Percentiles rank a stretch among this genome's conserved stretches.
These are phyloP conservation scores for Drosophila carrolli DNA, from an alignment of 1,140 invertebrate species.

Conservation along the genomic window DNA sequence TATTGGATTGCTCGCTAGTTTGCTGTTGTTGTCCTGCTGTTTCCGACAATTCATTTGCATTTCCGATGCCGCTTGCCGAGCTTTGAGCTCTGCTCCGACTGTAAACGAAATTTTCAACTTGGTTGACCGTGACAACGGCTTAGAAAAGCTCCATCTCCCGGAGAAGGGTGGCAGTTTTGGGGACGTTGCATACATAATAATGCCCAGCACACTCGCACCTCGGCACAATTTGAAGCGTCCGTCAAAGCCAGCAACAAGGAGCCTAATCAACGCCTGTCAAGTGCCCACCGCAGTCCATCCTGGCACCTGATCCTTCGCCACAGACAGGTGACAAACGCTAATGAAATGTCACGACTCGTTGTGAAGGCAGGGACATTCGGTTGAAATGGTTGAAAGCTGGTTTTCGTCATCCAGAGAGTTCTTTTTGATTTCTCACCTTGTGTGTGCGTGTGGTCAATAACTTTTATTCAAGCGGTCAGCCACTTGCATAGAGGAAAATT, in stretches of 20 bases:
- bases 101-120: constrained; percentile 43
- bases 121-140: constrained; percentile 39
- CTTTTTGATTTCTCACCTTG: neutral
- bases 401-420: constrained; percentile 21
- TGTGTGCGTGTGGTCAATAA: constrained; percentile 7
- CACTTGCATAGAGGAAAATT: neutral
- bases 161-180: too few relatives aligned
- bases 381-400: constrained; percentile 14
- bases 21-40: constrained; percentile 30
- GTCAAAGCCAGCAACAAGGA: constrained; percentile 34
- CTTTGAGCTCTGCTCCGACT: constrained; percentile 25
- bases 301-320: constrained; percentile 1
- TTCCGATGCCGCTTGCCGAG: constrained; percentile 34
- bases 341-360: constrained; percentile 66
- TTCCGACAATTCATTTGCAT: constrained; percentile 70
- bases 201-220: constrained; percentile 34
- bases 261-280: constrained; percentile 56
- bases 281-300: constrained; percentile 20
- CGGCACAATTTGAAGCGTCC: constrained; percentile 11
- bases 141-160: constrained; percentile 6
- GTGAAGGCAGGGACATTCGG: constrained; percentile 11
- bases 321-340: constrained; percentile 52
- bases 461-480: constrained; percentile 3
- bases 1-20: constrained; percentile 48
- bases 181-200: constrained; percentile 35